Conservation (phyloP, 2,888 invertebrate genomes). For the Apodemia mormo region DNA sequence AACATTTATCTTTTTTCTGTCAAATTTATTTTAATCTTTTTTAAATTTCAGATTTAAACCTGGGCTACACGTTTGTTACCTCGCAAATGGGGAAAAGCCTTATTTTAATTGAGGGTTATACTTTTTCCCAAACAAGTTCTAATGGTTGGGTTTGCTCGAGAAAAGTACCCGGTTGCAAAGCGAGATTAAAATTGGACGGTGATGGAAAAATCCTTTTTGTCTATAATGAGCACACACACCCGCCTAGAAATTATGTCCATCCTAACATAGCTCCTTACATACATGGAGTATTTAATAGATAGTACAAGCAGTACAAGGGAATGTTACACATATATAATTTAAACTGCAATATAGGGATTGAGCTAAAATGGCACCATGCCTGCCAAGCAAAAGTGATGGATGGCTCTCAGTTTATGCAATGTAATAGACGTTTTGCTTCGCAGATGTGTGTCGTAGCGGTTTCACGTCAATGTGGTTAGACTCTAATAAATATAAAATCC, state of each 20-base stretch:
- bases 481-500: too few relatives aligned
- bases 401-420: too few relatives aligned
- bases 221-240: slow-evolving; percentile 37
- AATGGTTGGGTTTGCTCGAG: slow-evolving; percentile 46
- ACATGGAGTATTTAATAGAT: neutral
- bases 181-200: slow-evolving; percentile 36
- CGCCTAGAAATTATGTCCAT: slow-evolving; percentile 34
- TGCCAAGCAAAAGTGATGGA: too few relatives aligned
- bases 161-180: slow-evolving; percentile 40
- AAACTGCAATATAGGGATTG: too few relatives aligned
- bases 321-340: too few relatives aligned
- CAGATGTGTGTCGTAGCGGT: too few relatives aligned
- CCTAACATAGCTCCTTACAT: slow-evolving; percentile 7
- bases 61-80: slow-evolving; percentile 37
- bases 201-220: slow-evolving; percentile 33
- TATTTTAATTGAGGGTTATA: slow-evolving; percentile 45
- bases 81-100: slow-evolving; percentile 48
- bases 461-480: too few relatives aligned
- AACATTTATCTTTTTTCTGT: neutral
- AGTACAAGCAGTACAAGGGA: neutral
- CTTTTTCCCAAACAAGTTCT: slow-evolving; percentile 40
- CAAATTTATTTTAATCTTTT: neutral
- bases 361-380: too few relatives aligned
- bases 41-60: slow-evolving; percentile 24
- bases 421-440: too few relatives aligned